Conservation (phyloP, 1,140 invertebrate species). For the Panulirus ornatus region DNA sequence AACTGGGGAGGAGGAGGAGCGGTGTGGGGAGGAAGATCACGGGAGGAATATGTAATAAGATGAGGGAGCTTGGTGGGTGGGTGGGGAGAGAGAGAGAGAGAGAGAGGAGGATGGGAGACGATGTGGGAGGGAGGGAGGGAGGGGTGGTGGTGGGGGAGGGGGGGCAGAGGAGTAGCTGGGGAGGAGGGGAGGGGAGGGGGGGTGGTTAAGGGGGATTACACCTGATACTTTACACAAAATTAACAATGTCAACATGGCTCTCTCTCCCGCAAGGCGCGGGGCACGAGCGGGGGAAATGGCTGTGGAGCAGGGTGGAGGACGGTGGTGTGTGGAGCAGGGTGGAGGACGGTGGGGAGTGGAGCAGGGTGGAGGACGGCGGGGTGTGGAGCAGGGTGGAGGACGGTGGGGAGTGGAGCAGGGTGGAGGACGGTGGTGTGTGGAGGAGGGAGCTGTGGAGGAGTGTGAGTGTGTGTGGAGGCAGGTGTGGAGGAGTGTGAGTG, state of each 20-base stretch:
- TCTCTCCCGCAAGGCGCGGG: slow-evolving; percentile 6
- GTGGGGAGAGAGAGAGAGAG: background rate
- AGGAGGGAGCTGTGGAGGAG: too few species aligned
- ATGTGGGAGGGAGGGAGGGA: background rate
- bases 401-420: background rate
- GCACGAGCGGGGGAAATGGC: background rate
- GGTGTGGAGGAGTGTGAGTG: too few species aligned
- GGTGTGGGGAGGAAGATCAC: background rate
- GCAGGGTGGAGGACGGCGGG: too few species aligned
- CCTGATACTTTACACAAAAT: slow-evolving; percentile 23
- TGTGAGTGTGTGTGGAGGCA: too few species aligned
- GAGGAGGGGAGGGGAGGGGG: background rate
- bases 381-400: background rate
- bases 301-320: background rate
- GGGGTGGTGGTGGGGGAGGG: background rate
- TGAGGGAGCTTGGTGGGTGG: background rate
- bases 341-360: background rate
- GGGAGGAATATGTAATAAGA: too few species aligned
- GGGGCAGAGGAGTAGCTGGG: background rate
- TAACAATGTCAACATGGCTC: background rate
- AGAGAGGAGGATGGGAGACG: background rate
- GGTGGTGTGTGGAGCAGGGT: background rate
- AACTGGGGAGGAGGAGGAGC: background rate
- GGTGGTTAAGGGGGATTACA: background rate
- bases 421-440: too few species aligned